Conservation (phyloP, 37 sponge, comb jelly and placozoan genomes). For the Dysidea cf. avara region DNA sequence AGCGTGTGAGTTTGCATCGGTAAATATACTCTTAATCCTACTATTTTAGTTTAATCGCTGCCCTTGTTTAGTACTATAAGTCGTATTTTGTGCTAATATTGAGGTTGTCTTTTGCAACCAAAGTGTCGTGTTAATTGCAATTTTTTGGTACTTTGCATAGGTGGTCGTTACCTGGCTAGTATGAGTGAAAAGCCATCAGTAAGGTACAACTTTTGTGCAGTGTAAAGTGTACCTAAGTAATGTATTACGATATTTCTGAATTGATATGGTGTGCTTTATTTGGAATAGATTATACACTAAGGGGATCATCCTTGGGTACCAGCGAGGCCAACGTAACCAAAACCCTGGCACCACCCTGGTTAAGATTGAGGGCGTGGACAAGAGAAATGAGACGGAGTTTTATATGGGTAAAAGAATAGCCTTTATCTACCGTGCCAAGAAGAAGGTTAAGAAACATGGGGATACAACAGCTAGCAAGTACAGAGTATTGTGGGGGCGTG, state of each 20-base stretch:
- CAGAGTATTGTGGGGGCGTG: constrained; percentile 93
- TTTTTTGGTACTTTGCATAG: too few species aligned
- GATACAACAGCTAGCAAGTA: constrained; percentile 82
- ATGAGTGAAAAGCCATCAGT: constrained; percentile 4
- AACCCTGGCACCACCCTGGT: constrained; percentile 83
- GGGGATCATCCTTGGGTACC: constrained; percentile 91
- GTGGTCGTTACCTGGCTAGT: too few species aligned
- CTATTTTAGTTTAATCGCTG: too few species aligned
- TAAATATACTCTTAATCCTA: too few species aligned
- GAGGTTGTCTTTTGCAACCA: too few species aligned
- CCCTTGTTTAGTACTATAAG: too few species aligned
- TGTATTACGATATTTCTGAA: neutral
- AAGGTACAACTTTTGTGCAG: neutral
- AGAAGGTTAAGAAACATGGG: constrained; percentile 48
- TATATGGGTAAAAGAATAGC: constrained; percentile 97
- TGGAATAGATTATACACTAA: constrained; percentile 83
- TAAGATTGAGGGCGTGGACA: constrained; percentile 86
- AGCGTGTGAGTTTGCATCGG: too few species aligned
- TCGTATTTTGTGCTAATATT: too few species aligned
- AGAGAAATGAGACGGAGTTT: constrained; percentile 75
- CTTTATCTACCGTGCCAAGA: constrained; percentile 77
- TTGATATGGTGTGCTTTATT: constrained; percentile 17
- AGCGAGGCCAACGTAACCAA: constrained; percentile 86
- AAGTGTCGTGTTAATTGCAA: too few species aligned
- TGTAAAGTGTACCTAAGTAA: neutral